Conservation (phyloP, 35 echinoderm and acorn worm species). For the Eucidaris tribuloides region DNA sequence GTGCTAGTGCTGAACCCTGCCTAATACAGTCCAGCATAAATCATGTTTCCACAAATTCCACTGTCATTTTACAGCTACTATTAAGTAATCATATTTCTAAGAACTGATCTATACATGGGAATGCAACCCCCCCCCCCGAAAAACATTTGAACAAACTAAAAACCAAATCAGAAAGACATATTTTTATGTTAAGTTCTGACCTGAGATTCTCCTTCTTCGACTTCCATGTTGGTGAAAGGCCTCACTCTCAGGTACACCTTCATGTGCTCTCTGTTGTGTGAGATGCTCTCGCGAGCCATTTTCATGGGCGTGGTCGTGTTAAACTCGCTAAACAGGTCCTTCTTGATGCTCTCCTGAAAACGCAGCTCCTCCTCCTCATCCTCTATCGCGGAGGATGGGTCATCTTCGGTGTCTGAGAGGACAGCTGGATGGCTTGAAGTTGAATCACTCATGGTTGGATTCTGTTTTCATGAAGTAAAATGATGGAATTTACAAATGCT, state of each 20-base stretch:
- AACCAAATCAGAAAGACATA: no score
- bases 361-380: conserved; percentile 1
- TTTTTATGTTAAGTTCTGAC: no score
- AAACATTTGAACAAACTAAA: no score
- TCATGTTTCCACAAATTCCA: no score
- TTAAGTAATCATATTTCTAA: no score
- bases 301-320: conserved; percentile 58
- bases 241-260: conserved; percentile 86
- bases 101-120: no score
- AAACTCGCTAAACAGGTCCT: conserved; percentile 59
- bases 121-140: no score
- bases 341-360: conserved; percentile 43
- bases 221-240: conserved; percentile 83
- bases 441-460: conserved; percentile 7
- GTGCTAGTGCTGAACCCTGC: no score
- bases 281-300: conserved; percentile 65
- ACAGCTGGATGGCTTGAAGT: neutral
- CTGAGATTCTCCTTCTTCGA: conserved; percentile 81
- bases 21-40: no score
- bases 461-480: no score
- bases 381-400: neutral
- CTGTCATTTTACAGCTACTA: no score
- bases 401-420: conserved; percentile 11
- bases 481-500: no score
- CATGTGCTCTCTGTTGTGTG: conserved; percentile 88